Evolutionary conservation across 2,888 invertebrate species (phyloP), one percentile per base, ranked within the genome.

Genomic region (Scrobipalpa atriplicella): DNA sequence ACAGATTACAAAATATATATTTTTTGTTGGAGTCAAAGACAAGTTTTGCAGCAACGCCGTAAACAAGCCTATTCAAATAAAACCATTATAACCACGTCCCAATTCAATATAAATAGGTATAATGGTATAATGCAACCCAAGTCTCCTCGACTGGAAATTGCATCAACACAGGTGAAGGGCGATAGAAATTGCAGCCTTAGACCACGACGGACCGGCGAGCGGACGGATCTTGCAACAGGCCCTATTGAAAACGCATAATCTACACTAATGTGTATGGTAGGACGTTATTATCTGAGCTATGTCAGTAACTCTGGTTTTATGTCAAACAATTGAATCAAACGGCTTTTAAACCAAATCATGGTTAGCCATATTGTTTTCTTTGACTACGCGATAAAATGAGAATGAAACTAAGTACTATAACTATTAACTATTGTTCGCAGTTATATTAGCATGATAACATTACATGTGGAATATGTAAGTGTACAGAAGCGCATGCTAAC

Each of bases 151-250:
- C 18, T 66, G 51, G 62, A 66, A 62, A 51, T 66, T 66, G 66
- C 76, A 78, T 71, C 70, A 70, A 73, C 62, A 73, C 66, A 64
- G 78, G 82, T 82, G 85, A 86, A 87, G 86, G 86, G 78, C 84
- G 75, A 72, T 75, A 76, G 76, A 81, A 84, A 85, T 85, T 84
- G 79, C 79, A 78, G 75, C 80, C 79, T 82, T 75, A 76, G 76
- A 78, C 71, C 70, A 73, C 70, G 70, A n/a, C 6, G 36, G 21
- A 38, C 8, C 36, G 70, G 79, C 75, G 79, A 80, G 73, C 78
- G 79, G 80, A 80, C 78, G 79, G 80, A 80, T 77, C 77, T 79
- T 77, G 74, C 77, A 67, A 16, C 52, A 52, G 52, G 8, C 18
- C 18, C 52, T 41, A 52, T 19, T 65, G 65, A 54, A 66, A 66